These are phyloP conservation scores for Aurelia sp. DNA, from an alignment of 30 jellyfish, hydroid and myxozoan genomes.

Conservation along the genomic window DNA sequence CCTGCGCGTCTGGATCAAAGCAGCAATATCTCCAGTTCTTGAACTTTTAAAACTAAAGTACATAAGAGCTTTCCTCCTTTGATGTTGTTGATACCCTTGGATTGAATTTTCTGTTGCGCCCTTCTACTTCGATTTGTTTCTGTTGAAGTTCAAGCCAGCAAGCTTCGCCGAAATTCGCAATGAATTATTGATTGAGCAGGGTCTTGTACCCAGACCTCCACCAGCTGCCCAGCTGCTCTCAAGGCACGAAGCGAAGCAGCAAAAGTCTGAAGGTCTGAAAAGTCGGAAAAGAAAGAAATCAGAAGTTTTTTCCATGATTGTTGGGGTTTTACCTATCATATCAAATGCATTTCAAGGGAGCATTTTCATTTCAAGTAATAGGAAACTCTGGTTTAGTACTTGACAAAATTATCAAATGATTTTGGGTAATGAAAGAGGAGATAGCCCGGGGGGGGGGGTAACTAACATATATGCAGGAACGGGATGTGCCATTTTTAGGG, in stretches of 20 bases:
- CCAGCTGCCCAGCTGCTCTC: slow-evolving; percentile 39
- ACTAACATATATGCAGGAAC: no score
- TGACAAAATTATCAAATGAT: no score
- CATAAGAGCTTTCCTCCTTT: slow-evolving; percentile 2
- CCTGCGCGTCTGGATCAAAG: slow-evolving; percentile 82
- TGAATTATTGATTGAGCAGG: slow-evolving; percentile 27
- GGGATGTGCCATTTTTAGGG: no score
- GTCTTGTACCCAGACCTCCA: slow-evolving; percentile 44
- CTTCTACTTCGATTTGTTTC: background rate
- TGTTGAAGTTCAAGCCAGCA: slow-evolving; percentile 52
- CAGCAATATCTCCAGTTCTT: slow-evolving; percentile 4
- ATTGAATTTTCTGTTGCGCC: background rate
- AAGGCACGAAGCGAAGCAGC: no score
- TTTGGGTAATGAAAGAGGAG: no score
- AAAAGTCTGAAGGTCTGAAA: no score
- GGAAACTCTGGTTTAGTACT: background rate
- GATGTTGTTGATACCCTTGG: slow-evolving; percentile 42
- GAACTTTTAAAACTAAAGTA: background rate
- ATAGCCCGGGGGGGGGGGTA: no score
- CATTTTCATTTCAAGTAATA: background rate
- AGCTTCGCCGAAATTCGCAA: slow-evolving; percentile 69
- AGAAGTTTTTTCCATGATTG: no score
- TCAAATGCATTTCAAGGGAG: background rate
- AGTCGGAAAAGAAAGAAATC: no score
- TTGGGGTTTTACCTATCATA: no score